phyloP scores from a whole-genome alignment of 2,888 invertebrate species.

The Polyommatus iphigenia region DNA sequence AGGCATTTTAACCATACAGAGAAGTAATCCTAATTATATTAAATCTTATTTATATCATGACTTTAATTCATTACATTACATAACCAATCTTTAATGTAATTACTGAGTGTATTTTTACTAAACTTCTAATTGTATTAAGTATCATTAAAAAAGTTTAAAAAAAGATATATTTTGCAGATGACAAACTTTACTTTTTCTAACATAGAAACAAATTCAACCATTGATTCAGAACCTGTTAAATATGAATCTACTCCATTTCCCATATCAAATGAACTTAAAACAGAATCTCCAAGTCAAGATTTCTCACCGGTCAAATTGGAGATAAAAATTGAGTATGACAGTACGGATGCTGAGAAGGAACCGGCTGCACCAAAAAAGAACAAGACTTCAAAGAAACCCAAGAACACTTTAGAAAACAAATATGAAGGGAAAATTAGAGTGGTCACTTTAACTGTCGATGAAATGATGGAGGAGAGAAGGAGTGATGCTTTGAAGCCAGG shows the following conservation, averaged over 20 bases:
- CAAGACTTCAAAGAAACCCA: slow-evolving; percentile 31
- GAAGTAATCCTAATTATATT: no score
- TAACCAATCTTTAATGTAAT: neutral
- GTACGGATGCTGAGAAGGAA: slow-evolving; percentile 50
- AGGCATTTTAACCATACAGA: neutral
- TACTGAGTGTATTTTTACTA: neutral
- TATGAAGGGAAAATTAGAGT: slow-evolving; percentile 57
- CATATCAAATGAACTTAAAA: slow-evolving; percentile 35
- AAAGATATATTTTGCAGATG: neutral
- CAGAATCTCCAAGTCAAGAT: slow-evolving; percentile 37
- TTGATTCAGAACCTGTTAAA: slow-evolving; percentile 40
- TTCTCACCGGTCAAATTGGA: slow-evolving; percentile 38
- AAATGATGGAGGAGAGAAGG: slow-evolving; percentile 55
- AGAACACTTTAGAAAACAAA: slow-evolving; percentile 36
- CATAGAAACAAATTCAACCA: slow-evolving; percentile 42
- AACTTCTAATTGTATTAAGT: neutral
- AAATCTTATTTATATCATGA: no score
- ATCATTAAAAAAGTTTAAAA: neutral
- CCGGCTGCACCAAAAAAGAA: slow-evolving; percentile 35
- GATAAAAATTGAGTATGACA: slow-evolving; percentile 54
- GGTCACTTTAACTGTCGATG: slow-evolving; percentile 49
- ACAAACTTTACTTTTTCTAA: slow-evolving; percentile 37
- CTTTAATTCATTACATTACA: neutral
- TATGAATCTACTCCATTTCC: slow-evolving; percentile 29
- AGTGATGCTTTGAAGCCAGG: slow-evolving; percentile 47